Evolutionary conservation across 2,797 vertebrate genomes (phyloP).

Genomic region (Etheostoma perlongum): DNA sequence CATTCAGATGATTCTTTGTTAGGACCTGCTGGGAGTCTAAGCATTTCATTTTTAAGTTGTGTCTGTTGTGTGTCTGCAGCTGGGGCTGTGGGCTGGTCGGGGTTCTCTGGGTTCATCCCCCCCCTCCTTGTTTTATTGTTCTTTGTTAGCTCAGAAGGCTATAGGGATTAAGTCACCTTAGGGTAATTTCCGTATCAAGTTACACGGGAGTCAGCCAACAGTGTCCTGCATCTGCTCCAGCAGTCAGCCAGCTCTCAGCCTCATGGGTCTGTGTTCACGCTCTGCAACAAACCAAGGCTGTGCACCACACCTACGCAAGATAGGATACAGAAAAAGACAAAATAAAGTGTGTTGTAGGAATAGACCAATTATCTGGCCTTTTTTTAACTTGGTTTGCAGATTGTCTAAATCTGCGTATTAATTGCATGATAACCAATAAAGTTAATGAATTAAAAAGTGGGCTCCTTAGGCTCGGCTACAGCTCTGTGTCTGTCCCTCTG

Average conservation of each 20-base stretch:
- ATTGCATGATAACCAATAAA: too few relatives aligned
- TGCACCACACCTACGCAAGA: not conserved
- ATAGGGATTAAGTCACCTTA: conserved; percentile 71
- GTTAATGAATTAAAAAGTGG: too few relatives aligned
- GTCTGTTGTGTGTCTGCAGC: conserved; percentile 19
- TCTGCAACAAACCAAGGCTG: conserved; percentile 13
- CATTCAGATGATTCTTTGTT: conserved; percentile 33
- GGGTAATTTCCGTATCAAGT: conserved; percentile 77
- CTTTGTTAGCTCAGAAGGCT: conserved; percentile 57
- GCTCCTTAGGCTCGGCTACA: too few relatives aligned
- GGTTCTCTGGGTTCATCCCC: conserved; percentile 26
- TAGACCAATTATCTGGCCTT: too few relatives aligned
- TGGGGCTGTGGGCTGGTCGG: not conserved
- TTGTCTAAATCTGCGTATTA: too few relatives aligned
- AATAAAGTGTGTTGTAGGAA: not conserved
- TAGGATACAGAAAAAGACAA: too few relatives aligned
- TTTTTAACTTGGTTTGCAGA: too few relatives aligned
- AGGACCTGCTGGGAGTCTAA: not conserved
- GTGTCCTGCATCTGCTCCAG: conserved; percentile 58
- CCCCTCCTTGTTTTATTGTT: conserved; percentile 53
- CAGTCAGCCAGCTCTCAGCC: conserved; percentile 27
- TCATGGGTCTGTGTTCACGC: not conserved
- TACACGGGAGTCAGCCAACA: conserved; percentile 57
- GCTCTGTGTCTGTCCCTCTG: too few relatives aligned
- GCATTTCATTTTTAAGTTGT: not conserved